phyloP scores from a whole-genome alignment of 2,797 vertebrate species.

The Calcarius lapponicus region DNA sequence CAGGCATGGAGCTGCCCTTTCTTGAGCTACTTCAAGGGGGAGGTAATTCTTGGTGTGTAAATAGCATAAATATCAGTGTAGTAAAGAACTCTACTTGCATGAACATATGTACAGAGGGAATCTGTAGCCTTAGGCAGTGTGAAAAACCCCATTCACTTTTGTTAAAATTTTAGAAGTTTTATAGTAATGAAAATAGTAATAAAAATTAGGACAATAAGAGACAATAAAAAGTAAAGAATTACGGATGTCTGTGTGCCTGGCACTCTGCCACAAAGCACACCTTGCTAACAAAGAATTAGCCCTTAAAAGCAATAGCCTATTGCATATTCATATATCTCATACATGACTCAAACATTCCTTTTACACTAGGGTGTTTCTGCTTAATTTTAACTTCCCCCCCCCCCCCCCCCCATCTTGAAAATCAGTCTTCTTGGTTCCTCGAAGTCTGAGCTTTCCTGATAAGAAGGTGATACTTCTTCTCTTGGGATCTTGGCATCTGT shows the following conservation, averaged over 20 bases:
- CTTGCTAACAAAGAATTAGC: not conserved
- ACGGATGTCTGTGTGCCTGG: accelerated
- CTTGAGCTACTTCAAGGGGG: not conserved
- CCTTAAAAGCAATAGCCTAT: not conserved
- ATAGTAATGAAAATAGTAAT: not conserved
- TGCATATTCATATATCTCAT: not conserved
- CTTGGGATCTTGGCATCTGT: not conserved
- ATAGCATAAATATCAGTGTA: not conserved
- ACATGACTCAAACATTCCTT: not conserved
- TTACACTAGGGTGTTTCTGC: not conserved
- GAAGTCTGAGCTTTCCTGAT: not conserved
- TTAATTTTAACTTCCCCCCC: not conserved
- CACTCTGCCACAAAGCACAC: not conserved
- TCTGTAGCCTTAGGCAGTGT: not conserved
- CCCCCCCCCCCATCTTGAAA: not conserved
- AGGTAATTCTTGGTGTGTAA: not conserved
- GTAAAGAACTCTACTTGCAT: not conserved
- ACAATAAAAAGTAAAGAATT: not conserved
- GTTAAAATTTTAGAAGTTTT: not conserved
- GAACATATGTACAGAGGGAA: not conserved
- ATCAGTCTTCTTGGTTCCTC: not conserved
- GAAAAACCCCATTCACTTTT: not conserved
- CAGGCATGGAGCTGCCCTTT: not conserved
- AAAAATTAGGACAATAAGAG: not conserved
- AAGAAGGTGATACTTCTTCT: not conserved